Evolutionary conservation across 1,140 invertebrate species (phyloP).

Genomic region (Psix sp.): DNA sequence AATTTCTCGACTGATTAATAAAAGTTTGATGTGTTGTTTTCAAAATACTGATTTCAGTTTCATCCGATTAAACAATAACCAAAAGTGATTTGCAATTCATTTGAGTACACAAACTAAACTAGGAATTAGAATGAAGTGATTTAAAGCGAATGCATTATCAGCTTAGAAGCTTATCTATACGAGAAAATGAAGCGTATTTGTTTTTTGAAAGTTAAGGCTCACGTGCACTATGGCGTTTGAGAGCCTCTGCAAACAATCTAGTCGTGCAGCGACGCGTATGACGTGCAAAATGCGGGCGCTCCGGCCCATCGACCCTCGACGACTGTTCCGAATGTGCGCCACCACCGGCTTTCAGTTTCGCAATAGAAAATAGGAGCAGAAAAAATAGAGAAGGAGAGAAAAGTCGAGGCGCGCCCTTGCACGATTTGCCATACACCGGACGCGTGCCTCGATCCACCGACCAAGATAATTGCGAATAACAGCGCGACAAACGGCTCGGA

Average conservation of each 20-base stretch:
- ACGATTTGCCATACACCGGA: constrained; percentile 63
- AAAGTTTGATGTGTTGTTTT: too few species aligned
- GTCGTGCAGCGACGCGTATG: constrained; percentile 76
- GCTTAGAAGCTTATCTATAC: constrained; percentile 54
- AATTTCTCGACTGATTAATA: too few species aligned
- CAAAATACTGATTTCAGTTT: too few species aligned
- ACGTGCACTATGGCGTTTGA: constrained; percentile 65
- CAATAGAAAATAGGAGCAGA: constrained; percentile 33
- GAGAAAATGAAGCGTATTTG: constrained; percentile 48
- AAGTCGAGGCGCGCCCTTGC: constrained; percentile 45
- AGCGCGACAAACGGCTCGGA: constrained; percentile 72
- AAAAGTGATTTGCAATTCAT: background rate
- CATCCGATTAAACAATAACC: too few species aligned
- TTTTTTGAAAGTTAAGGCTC: constrained; percentile 47
- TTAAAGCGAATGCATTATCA: constrained; percentile 45
- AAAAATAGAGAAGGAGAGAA: constrained; percentile 30
- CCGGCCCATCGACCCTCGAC: constrained; percentile 71
- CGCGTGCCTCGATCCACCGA: constrained; percentile 71
- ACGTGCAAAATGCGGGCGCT: constrained; percentile 77
- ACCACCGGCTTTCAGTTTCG: constrained; percentile 59
- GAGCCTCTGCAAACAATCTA: constrained; percentile 79
- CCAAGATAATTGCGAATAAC: constrained; percentile 77
- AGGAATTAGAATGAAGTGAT: constrained; percentile 10
- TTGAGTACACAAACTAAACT: constrained; percentile 9
- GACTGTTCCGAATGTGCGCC: constrained; percentile 28